Percentiles rank a stretch among this genome's conserved stretches.
phyloP scores from a whole-genome alignment of 2,113 vertebrate genomes.

The Tetraodon nigroviridis region DNA sequence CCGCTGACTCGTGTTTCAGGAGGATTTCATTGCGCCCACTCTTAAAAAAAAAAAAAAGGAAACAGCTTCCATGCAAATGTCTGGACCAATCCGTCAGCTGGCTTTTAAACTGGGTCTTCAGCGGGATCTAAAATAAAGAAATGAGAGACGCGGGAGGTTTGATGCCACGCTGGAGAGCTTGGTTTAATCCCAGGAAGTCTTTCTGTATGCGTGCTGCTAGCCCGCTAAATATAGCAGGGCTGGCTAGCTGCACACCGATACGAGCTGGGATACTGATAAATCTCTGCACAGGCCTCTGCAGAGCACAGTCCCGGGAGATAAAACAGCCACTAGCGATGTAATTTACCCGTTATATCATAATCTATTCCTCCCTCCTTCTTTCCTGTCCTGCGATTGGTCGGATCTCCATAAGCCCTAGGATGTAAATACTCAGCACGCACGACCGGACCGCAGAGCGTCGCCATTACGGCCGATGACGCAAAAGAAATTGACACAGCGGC shows the following conservation, averaged over 20 bases:
- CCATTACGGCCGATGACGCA: no score
- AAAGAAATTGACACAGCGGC: no score
- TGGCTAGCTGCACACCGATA: constrained; percentile 45
- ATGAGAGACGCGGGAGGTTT: constrained; percentile 24
- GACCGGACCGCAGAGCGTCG: no score
- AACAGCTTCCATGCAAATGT: constrained; percentile 41
- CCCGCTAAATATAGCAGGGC: constrained; percentile 59
- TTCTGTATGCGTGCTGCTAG: constrained; percentile 33
- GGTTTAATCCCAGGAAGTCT: constrained; percentile 59
- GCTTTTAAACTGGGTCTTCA: constrained; percentile 37
- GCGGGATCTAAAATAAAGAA: constrained; percentile 53
- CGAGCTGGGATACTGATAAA: constrained; percentile 18
- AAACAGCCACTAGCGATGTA: no score
- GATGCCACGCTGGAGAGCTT: constrained; percentile 34
- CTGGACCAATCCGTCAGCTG: constrained; percentile 45
- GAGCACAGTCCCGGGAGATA: not conserved
- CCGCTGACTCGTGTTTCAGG: constrained; percentile 52
- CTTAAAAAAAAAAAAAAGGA: no score
- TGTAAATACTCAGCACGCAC: no score
- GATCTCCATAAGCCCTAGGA: no score
- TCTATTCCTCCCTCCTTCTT: no score
- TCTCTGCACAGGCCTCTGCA: constrained; percentile 27
- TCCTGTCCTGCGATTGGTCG: no score
- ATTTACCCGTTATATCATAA: no score
- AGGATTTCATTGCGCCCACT: constrained; percentile 47